Base-by-base conservation (phyloP, 2,797 vertebrate species). In the Sardinella longiceps region DNA sequence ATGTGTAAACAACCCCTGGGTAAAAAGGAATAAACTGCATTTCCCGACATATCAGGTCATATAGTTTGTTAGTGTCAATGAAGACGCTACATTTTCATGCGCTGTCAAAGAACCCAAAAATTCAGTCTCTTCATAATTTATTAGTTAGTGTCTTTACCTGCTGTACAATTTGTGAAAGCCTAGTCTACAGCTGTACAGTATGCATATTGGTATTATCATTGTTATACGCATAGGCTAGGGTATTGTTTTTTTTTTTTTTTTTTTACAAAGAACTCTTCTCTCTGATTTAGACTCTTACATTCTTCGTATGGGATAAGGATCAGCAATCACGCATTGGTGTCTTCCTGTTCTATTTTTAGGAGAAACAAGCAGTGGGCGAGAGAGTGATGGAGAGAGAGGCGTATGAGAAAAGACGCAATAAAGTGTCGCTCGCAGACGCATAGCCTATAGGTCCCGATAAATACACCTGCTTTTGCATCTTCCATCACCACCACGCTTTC, bases 291-390 rank as follows among this genome's bases (percentile, higher is more conserved):
- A n/a, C n/a, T 2, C n/a, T 25, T 9, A 60, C 56, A 2, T 84
- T 87, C 89, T 83, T 87, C 14, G n/a, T n/a, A n/a, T n/a, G n/a
- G n/a, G 88, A 93, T 93, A 92, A 91, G 88, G 88, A 93, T 93
- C 92, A 90, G 88, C 91, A 90, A 90, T 91, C 70, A 45, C 70
- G 28, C 51, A 80, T n/a, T 43, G 80, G n/a, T 56, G 77, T 83
- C 90, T 87, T 87, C 85, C 87, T 85, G 87, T 82, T 89, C 91
- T 92, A 91, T 92, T 60, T 60, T 25, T 60, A 89, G 85, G 15
- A 50, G 80, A 86, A 89, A 87, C 86, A 86, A 85, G 85, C 70
- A 82, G 80, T 82, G 77, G 56, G 51, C 84, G 80, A 56, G 60
- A 45, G 37, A 15, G 23, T 1, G 48, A 30, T 39, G 45, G 53